These are phyloP conservation scores for Microcebus tavaratra DNA, from an alignment of 2,113 vertebrate species.

Conservation along the genomic window DNA sequence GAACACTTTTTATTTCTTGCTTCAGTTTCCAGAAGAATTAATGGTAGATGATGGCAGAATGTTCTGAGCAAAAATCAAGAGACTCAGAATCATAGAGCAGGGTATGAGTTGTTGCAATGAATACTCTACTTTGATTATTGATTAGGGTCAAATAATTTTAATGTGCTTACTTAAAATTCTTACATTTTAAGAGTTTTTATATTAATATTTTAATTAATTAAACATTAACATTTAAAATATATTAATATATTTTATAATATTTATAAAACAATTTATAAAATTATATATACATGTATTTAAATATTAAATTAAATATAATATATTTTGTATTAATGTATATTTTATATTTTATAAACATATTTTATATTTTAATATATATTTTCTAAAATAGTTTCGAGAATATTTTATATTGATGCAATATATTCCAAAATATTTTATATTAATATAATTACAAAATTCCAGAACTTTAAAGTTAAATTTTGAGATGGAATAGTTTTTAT, in stretches of 20 bases:
- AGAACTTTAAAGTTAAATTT: conserved; percentile 18
- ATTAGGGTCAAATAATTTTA: background rate
- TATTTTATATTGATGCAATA: no score
- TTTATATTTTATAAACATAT: no score
- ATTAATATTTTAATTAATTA: no score
- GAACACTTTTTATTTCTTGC: conserved; percentile 38
- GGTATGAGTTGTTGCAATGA: background rate
- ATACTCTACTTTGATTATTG: conserved; percentile 16
- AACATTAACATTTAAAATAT: no score
- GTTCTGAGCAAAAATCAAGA: conserved; percentile 35
- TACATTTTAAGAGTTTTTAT: background rate
- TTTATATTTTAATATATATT: no score
- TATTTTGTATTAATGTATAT: no score
- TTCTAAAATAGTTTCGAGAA: no score
- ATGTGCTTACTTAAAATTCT: conserved; percentile 6
- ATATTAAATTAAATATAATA: no score
- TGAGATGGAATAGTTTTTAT: background rate
- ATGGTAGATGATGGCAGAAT: conserved; percentile 36
- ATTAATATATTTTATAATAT: no score
- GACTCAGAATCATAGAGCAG: conserved; percentile 19
- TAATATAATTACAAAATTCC: background rate
- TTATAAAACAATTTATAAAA: no score
- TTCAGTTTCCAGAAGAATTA: conserved; percentile 42
- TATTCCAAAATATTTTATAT: conserved; percentile 2
- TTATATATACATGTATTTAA: no score